These are phyloP conservation scores for Agrilus planipennis DNA, from an alignment of 1,140 invertebrate species.

Conservation along the genomic window DNA sequence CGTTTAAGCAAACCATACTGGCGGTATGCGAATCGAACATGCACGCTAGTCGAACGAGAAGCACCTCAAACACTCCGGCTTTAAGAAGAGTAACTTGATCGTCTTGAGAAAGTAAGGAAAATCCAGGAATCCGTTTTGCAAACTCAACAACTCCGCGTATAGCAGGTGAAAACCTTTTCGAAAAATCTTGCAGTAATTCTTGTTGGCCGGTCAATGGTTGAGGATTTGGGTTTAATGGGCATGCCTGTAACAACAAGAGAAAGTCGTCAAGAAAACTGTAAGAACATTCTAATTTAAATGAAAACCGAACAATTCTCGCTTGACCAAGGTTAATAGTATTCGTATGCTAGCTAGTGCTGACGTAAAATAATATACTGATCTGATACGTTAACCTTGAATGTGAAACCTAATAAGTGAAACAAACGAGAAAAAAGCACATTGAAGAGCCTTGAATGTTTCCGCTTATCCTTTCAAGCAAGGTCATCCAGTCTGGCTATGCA, in stretches of 20 bases:
- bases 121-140: slow-evolving; percentile 93
- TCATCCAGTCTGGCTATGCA: slow-evolving; percentile 29
- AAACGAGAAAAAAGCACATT: slow-evolving; percentile 15
- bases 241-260: slow-evolving; percentile 80
- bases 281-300: too few relatives aligned
- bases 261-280: too few relatives aligned
- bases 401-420: slow-evolving; percentile 12
- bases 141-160: slow-evolving; percentile 96
- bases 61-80: slow-evolving; percentile 87
- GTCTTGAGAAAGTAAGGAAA: slow-evolving; percentile 85
- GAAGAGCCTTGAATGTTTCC: slow-evolving; percentile 34
- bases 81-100: slow-evolving; percentile 95
- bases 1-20: slow-evolving; percentile 86
- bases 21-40: slow-evolving; percentile 86
- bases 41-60: slow-evolving; percentile 83
- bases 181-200: slow-evolving; percentile 75
- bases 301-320: too few relatives aligned
- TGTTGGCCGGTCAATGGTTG: slow-evolving; percentile 66
- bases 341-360: too few relatives aligned
- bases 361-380: not conserved
- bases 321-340: too few relatives aligned
- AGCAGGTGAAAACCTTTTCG: slow-evolving; percentile 86
- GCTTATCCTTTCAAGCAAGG: slow-evolving; percentile 32
- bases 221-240: slow-evolving; percentile 87
- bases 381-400: slow-evolving; percentile 14